Conservation (phyloP, 1,140 invertebrate species). For the Penaeus japonicus region DNA sequence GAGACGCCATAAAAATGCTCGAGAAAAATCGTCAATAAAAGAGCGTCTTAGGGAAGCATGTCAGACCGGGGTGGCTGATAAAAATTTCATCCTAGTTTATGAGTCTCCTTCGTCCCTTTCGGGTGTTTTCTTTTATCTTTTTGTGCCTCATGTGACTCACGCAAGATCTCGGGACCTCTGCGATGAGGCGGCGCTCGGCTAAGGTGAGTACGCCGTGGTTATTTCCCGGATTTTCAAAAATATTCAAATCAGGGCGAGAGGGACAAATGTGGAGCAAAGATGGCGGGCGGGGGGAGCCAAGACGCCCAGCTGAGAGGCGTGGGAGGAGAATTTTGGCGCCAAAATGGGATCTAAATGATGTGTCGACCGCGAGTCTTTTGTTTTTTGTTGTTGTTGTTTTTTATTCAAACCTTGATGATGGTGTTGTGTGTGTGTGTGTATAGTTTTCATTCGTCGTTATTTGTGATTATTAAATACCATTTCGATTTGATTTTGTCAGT, state of each 20-base stretch:
- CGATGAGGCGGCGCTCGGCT: slow-evolving; percentile 16
- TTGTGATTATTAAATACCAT: too few species aligned
- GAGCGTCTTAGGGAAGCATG: slow-evolving; percentile 56
- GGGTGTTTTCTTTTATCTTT: slow-evolving; percentile 33
- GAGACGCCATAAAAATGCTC: slow-evolving; percentile 56
- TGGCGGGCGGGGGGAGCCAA: slow-evolving; percentile 49
- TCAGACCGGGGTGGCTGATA: slow-evolving; percentile 55
- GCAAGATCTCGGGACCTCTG: slow-evolving; percentile 20
- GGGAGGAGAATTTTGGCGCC: slow-evolving; percentile 43
- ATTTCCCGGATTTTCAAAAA: slow-evolving; percentile 53
- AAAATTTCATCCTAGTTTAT: slow-evolving; percentile 55
- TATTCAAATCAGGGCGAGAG: slow-evolving; percentile 56
- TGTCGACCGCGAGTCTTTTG: too few species aligned
- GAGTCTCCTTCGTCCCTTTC: slow-evolving; percentile 45
- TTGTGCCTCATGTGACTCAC: slow-evolving; percentile 35
- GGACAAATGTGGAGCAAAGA: slow-evolving; percentile 56
- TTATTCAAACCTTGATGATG: too few species aligned
- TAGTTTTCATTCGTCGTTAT: too few species aligned
- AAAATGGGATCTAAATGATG: background rate
- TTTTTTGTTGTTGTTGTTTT: too few species aligned
- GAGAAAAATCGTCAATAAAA: slow-evolving; percentile 57
- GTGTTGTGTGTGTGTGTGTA: too few species aligned
- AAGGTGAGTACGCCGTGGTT: slow-evolving; percentile 38
- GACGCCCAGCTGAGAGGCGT: slow-evolving; percentile 52
- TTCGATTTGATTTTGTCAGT: too few species aligned